Base-by-base conservation (phyloP, 2,113 vertebrate species). In the Callocephalon fimbriatum region DNA sequence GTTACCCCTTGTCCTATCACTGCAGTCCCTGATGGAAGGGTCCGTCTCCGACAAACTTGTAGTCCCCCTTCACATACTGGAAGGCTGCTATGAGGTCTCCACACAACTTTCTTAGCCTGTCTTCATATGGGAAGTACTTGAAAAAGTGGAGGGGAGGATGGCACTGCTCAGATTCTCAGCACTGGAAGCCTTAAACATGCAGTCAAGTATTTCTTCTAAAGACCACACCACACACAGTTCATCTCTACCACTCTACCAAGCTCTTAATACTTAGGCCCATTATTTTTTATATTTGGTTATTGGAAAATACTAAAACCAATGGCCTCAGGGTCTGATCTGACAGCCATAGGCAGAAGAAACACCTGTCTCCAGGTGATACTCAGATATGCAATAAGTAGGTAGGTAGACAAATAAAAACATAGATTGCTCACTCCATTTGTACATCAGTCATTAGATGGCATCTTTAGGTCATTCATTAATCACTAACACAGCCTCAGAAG, bases 361-460 rank as follows among this genome's bases (percentile, higher is more conserved):
- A 6, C 9, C 35, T 25, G 9, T 40, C 51, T 82, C 18, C 45
- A 38, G 40, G 58, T 27, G 21, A 15, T 53, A 9, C 25, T 76
- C 11, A n/a, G 47, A 3, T 44, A 29, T 4, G 51, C 54, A 21
- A 5, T 37, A 74, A 67, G 70, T 20, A 61, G 5, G 12, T 65
- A 37, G 5, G 14, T 17, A 71, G 45, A 26, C 26, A 86, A 45
- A 21, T 15, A 40, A 54, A 65, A 86, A 3, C 9, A 32, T 14
- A 40, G 40, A 73, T 45, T 71, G 18, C 18, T 87, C 31, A 4
- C 29, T 50, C 0, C 1, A 4, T 65, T 35, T 27, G 8, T 74
- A 1, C 0, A 17, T 61, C 1, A 1, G 9, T 58, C 27, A 37
- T 42, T 27, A 66, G 23, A 50, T 63, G 27, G 25, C 61, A 42